Base-by-base conservation (phyloP, 2,797 vertebrate species). In the Chrysocyon brachyurus region DNA sequence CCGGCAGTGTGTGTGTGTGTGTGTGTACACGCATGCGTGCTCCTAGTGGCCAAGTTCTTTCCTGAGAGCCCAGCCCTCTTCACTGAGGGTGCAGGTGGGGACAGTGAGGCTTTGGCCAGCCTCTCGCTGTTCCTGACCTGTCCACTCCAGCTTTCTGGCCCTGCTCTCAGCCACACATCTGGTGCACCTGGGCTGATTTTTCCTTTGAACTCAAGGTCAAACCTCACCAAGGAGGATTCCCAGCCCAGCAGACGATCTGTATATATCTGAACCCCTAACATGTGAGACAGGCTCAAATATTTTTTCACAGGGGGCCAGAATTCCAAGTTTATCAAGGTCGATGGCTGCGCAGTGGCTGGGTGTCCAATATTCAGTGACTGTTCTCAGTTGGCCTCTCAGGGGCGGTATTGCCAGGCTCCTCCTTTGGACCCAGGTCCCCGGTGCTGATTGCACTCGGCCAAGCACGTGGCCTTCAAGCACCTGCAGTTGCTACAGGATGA, bases 281-380 rank as follows among this genome's bases (percentile, higher is more conserved):
- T 21, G 31, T n/a, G 89, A 73, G 54, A 28, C 14, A 9, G 11
- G 40, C 61, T 64, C 59, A 31, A 5, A 26, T 31, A 10, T 52
- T 21, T n/a, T 9, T 17, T 16, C 21, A 5, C 33, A 33, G 77
- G n/a, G 28, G 2, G 0, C n/a, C 3, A 5, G 21, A 46, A 36
- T 40, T 26, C 36, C 4, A 4, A 22, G 21, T 9, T 11, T 63
- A 5, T 59, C 46, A 3, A 12, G 11, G 33, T 2, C 8, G n/a
- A 40, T 1, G n/a, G 26, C 15, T 10, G 21, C 1, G 0, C 2
- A 5, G 12, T 4, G 33, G n/a, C 24, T 12, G 15, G 6, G 26
- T 10, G 75, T 52, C 81, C 52, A n/a, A 5, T 0, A 6, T 17
- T 72, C 40, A 9, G 64, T 3, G 64, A 46, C n/a, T 10, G 40